A percentile compares a stretch with the other conserved stretches of the same genome.
These are phyloP conservation scores for Parus major DNA, from an alignment of 2,113 vertebrate genomes.

Conservation along the genomic window DNA sequence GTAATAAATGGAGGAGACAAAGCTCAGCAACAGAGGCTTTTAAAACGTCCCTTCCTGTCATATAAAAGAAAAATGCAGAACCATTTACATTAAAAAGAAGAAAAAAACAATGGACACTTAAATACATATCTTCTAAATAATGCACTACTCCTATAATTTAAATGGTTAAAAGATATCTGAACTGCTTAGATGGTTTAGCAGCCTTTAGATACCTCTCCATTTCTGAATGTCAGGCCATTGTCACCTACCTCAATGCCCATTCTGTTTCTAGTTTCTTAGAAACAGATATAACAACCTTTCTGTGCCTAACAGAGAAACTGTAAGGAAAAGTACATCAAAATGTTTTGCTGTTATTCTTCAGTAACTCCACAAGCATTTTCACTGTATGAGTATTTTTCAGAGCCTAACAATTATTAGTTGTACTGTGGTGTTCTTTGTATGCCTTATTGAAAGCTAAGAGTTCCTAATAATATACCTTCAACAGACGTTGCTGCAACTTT, in stretches of 20 bases:
- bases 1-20: background rate
- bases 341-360: background rate
- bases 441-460: background rate
- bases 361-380: background rate
- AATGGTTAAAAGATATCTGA: background rate
- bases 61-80: background rate
- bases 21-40: background rate
- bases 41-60: background rate
- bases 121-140: background rate
- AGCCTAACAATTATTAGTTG: background rate
- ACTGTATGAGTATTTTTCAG: background rate
- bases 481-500: background rate
- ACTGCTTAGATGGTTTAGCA: background rate
- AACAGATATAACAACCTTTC: background rate
- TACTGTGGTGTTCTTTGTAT: background rate
- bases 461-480: background rate
- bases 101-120: accelerated
- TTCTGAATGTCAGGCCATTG: background rate
- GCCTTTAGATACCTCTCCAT: background rate
- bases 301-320: background rate
- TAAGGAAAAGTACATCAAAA: background rate
- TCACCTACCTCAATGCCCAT: background rate
- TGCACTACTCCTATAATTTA: background rate
- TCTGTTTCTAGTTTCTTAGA: background rate
- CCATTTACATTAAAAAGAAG: background rate